A percentile compares a stretch with the other conserved stretches of the same genome.
Evolutionary conservation across 2,113 vertebrate genomes (phyloP).

Genomic region (Indicator maculatus): DNA sequence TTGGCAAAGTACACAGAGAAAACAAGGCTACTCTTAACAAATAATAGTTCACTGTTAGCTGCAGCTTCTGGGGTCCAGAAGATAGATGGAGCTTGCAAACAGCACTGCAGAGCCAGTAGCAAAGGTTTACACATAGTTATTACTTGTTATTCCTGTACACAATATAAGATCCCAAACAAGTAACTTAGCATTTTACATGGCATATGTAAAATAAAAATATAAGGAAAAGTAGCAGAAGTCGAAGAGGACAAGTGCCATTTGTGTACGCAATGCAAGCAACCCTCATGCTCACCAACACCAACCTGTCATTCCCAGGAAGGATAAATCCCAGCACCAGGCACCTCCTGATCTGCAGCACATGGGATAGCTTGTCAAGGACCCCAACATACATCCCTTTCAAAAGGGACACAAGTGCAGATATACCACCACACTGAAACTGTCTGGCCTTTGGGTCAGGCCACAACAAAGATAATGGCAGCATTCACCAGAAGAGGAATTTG

Average conservation of each 20-base stretch:
- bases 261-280: background rate
- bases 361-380: background rate
- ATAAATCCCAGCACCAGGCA: slow-evolving; percentile 22
- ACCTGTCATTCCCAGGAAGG: background rate
- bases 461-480: background rate
- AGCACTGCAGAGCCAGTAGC: background rate
- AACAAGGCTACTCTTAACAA: background rate
- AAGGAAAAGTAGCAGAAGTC: background rate
- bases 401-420: background rate
- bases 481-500: slow-evolving; percentile 25
- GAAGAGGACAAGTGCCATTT: background rate
- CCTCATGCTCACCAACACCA: background rate
- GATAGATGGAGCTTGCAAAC: background rate
- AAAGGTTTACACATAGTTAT: background rate
- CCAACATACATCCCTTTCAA: background rate
- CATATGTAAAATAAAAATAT: background rate
- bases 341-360: background rate
- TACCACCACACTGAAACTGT: background rate
- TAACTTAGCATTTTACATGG: background rate
- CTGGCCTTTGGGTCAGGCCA: background rate
- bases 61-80: background rate
- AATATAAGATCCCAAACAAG: background rate
- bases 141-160: background rate
- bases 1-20: background rate
- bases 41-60: background rate